Conservation (phyloP, 2,113 vertebrate species). For the Copsychus sechellarum region DNA sequence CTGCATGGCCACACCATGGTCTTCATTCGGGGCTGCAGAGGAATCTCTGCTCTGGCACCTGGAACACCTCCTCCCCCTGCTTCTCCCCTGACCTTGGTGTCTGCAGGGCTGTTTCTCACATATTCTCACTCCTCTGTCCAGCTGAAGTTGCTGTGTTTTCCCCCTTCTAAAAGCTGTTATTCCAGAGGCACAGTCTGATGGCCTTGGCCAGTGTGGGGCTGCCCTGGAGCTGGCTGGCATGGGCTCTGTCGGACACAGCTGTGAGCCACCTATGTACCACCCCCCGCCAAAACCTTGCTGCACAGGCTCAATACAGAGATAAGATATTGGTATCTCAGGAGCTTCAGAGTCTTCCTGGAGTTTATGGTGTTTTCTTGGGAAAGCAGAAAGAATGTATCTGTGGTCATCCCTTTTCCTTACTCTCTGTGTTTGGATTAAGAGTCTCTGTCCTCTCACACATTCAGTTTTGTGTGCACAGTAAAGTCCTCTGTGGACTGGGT, state of each 20-base stretch:
- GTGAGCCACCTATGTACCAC: not conserved
- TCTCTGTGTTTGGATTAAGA: not conserved
- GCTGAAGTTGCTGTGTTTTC: not conserved
- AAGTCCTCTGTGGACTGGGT: not conserved
- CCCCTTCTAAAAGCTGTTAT: not conserved
- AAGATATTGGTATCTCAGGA: not conserved
- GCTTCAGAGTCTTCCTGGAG: not conserved
- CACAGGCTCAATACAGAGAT: not conserved
- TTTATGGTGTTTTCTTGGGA: not conserved
- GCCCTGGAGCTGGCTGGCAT: rapidly evolving
- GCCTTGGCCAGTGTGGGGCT: rapidly evolving
- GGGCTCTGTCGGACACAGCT: rapidly evolving
- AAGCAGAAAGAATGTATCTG: not conserved
- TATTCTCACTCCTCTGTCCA: not conserved
- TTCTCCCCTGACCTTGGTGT: not conserved
- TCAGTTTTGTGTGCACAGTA: not conserved
- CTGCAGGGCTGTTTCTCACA: not conserved
- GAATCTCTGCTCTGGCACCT: not conserved
- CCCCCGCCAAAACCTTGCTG: not conserved
- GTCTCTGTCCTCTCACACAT: not conserved
- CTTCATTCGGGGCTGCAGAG: rapidly evolving
- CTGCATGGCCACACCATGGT: not conserved
- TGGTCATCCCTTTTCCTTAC: not conserved
- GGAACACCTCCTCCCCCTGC: not conserved
- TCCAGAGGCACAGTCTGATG: not conserved